A percentile compares a stretch with the other conserved stretches of the same genome.
These are phyloP conservation scores for Nesometra sesokonis DNA, from an alignment of 35 echinoderm and acorn worm genomes.

Conservation along the genomic window DNA sequence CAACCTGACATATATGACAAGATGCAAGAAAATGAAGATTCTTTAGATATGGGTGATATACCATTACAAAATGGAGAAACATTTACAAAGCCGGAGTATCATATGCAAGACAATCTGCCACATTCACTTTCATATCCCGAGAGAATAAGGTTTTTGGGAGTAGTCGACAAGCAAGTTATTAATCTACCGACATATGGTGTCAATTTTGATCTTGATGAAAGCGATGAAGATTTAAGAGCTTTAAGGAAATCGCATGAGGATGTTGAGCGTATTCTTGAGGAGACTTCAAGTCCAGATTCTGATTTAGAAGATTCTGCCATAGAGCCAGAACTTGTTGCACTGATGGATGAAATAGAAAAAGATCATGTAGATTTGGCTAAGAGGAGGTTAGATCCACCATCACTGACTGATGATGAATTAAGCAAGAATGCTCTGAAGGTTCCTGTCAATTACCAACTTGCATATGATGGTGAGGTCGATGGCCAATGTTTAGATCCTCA, in stretches of 20 bases:
- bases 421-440: not conserved
- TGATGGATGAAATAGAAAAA: constrained; percentile 16
- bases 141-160: too few relatives aligned
- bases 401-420: not conserved
- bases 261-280: constrained; percentile 19
- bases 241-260: not conserved
- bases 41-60: not conserved
- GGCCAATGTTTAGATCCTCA: constrained; percentile 1
- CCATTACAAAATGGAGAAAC: not conserved
- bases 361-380: not conserved
- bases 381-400: not conserved
- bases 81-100: too few relatives aligned
- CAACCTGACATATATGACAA: not conserved
- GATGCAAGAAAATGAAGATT: not conserved
- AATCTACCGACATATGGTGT: constrained; percentile 1
- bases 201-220: constrained; percentile 81
- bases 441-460: not conserved
- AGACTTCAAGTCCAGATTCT: constrained; percentile 47
- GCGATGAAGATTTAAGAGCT: constrained; percentile 28
- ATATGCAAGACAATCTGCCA: too few relatives aligned
- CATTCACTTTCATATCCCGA: too few relatives aligned
- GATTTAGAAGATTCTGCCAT: constrained; percentile 45
- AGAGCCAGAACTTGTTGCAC: constrained; percentile 75
- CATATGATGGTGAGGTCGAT: not conserved
- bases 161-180: not conserved